Evolutionary conservation across 2,113 vertebrate species (phyloP), one percentile per base, ranked within the genome.

Genomic region (Rhinopomastus cyanomelas): DNA sequence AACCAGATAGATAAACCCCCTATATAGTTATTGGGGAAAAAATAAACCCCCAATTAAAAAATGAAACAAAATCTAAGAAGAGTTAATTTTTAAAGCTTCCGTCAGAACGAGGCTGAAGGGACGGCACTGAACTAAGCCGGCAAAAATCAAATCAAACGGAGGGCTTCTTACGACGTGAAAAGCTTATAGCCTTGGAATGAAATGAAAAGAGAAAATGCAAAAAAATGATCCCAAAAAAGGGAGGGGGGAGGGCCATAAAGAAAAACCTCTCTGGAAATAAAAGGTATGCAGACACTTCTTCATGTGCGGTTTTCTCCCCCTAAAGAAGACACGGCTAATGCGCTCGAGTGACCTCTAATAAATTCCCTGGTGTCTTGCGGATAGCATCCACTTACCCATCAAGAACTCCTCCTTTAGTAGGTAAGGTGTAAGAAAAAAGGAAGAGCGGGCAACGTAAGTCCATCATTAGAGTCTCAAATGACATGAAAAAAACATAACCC

Each of bases 401-500:
- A 99, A 99, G 99, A 99, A 98, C 98, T 99, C 99, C 99, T 99
- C 99, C 99, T 99, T 99, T 99, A 99, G 99, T 99, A 99, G 98
- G 99, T 99, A 99, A 98, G 98, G 99, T 99, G 99, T 99, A 99
- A 99, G 99, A 99, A 99, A 99, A 99, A 99, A 98, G 98, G 98
- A 99, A 99, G 98, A 99, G 98, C 98, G 98, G 98, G 98, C 97
- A 99, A 99, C 97, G 98, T 99, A 98, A 99, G 99, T 99, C 98
- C 98, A 99, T 99, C 98, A 97, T 99, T 98, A 99, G 98, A 99
- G 98, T 98, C 97, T 98, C 98, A 98, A 98, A 99, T 98, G 96
- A 98, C 99, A 99, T 98, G 98, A 99, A 98, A 98, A 98, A 99
- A 97, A 98, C 99, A 99, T 96, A 98, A 98, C 97, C 98, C 98